Conservation (phyloP, 2,797 vertebrate species). For the Discoglossus pictus region DNA sequence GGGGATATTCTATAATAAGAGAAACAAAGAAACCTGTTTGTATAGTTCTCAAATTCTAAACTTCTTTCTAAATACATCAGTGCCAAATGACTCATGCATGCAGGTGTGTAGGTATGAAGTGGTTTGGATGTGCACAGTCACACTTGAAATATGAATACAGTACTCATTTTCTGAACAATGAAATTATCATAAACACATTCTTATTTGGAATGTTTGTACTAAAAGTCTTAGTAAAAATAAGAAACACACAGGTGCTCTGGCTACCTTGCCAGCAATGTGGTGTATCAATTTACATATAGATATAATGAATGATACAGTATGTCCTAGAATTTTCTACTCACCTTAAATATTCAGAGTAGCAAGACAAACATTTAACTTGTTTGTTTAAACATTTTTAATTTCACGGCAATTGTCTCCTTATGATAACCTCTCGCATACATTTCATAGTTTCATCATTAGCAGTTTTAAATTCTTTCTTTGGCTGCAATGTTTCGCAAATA, state of each 20-base stretch:
- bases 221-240: slow-evolving; percentile 27
- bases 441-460: slow-evolving; percentile 1
- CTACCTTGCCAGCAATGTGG: slow-evolving; percentile 24
- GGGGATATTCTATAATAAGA: no score
- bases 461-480: no score
- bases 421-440: slow-evolving; percentile 26
- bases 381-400: slow-evolving; percentile 38
- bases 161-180: slow-evolving; percentile 32
- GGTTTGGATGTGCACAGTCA: slow-evolving; percentile 36
- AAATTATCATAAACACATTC: slow-evolving; percentile 47
- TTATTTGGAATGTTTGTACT: slow-evolving; percentile 38
- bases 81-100: slow-evolving; percentile 42
- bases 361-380: slow-evolving; percentile 38
- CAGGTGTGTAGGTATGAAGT: slow-evolving; percentile 46
- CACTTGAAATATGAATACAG: slow-evolving; percentile 47
- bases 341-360: slow-evolving; percentile 31
- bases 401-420: slow-evolving; percentile 31
- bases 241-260: slow-evolving; percentile 45
- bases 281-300: slow-evolving; percentile 44
- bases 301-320: slow-evolving; percentile 38
- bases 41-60: slow-evolving; percentile 21
- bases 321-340: slow-evolving; percentile 19
- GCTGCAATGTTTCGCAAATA: no score
- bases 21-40: slow-evolving; percentile 17
- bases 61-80: background rate